A percentile compares a stretch with the other conserved stretches of the same genome.
Evolutionary conservation across 1,140 invertebrate species (phyloP).

Genomic region (Philopotamus ludificatus): DNA sequence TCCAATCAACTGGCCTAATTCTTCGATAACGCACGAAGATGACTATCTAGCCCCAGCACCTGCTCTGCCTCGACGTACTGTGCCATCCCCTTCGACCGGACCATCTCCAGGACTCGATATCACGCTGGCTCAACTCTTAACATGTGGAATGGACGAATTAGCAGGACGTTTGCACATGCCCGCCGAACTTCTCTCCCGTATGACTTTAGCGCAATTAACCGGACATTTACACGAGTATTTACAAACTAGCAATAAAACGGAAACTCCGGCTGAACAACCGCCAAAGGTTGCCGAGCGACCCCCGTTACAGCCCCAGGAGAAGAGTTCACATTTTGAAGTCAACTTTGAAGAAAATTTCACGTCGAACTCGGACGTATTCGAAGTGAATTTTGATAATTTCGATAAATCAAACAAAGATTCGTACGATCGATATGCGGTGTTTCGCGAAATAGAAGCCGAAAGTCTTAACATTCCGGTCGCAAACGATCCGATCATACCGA

Average conservation of each 20-base stretch:
- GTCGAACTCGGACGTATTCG: conserved; percentile 49
- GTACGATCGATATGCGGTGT: conserved; percentile 79
- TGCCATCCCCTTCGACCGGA: conserved; percentile 35
- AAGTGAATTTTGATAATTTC: conserved; percentile 65
- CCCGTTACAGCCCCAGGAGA: conserved; percentile 18
- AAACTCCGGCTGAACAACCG: conserved; percentile 36
- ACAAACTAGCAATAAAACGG: conserved; percentile 47
- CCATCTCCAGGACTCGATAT: conserved; percentile 61
- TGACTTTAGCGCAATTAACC: conserved; percentile 82
- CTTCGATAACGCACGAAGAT: conserved; percentile 56
- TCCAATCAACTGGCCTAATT: conserved; percentile 46
- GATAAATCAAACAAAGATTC: conserved; percentile 52
- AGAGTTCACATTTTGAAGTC: conserved; percentile 47
- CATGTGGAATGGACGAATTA: conserved; percentile 75
- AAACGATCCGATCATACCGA: conserved; percentile 47
- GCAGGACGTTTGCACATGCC: conserved; percentile 74
- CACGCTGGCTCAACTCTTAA: conserved; percentile 77
- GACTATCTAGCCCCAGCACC: conserved; percentile 64
- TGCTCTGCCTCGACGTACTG: conserved; percentile 46
- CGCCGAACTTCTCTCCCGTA: conserved; percentile 71
- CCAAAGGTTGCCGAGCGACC: conserved; percentile 33
- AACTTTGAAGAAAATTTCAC: conserved; percentile 63
- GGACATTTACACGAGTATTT: conserved; percentile 70
- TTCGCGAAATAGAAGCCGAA: conserved; percentile 75
- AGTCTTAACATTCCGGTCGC: conserved; percentile 62